Conservation (phyloP, 64 coral and sea anemone species). For the Anthopleura sola region DNA sequence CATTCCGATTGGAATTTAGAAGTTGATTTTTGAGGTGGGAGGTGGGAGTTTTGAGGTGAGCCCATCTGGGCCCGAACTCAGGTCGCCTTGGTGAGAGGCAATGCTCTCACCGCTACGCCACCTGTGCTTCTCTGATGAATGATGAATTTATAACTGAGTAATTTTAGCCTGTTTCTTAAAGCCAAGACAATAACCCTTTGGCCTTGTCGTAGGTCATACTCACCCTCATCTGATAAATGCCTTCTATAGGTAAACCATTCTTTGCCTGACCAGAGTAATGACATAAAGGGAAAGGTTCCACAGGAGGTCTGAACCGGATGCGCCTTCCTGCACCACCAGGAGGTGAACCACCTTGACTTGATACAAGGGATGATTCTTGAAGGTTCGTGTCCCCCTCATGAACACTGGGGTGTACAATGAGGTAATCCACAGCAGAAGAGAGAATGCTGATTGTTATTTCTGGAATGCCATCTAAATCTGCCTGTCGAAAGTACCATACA, state of each 20-base stretch:
- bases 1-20: too few relatives aligned
- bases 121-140: too few relatives aligned
- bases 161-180: too few relatives aligned
- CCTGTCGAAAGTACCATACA: conserved; percentile 40
- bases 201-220: too few relatives aligned
- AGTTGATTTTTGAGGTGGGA: too few relatives aligned
- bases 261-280: conserved; percentile 71
- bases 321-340: conserved; percentile 48
- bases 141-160: too few relatives aligned
- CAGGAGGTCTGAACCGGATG: conserved; percentile 81
- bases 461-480: conserved; percentile 94
- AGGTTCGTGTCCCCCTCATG: conserved; percentile 75
- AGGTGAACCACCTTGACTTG: conserved; percentile 33
- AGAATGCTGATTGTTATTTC: conserved; percentile 81
- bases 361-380: conserved; percentile 46
- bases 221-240: conserved; percentile 91
- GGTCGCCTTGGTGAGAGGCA: too few relatives aligned
- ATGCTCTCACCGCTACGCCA: too few relatives aligned
- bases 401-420: conserved; percentile 91
- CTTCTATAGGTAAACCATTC: conserved; percentile 72
- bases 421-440: conserved; percentile 65
- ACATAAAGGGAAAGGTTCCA: conserved; percentile 74
- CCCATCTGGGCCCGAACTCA: too few relatives aligned
- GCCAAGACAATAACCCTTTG: too few relatives aligned
- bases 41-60: too few relatives aligned